These are phyloP conservation scores for Cherax quadricarinatus DNA, from an alignment of 1,140 invertebrate genomes.

Conservation along the genomic window DNA sequence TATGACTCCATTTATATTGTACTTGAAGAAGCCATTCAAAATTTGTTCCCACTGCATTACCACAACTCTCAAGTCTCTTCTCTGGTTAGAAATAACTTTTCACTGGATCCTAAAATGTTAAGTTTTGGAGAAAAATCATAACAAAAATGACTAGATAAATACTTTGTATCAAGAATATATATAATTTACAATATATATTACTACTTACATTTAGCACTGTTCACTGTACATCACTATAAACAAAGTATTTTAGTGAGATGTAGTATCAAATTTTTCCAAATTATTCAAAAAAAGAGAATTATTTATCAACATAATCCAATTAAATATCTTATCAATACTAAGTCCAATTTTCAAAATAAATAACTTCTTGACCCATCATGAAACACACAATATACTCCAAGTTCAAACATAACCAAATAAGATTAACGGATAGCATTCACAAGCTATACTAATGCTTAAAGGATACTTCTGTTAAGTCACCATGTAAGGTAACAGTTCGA, in stretches of 20 bases:
- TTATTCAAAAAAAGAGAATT: background rate
- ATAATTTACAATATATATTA: too few species aligned
- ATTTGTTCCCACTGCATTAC: too few species aligned
- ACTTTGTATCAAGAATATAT: background rate
- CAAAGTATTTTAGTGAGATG: background rate
- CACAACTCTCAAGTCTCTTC: too few species aligned
- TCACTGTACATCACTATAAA: background rate
- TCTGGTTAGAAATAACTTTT: too few species aligned
- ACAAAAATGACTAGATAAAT: slow-evolving; percentile 5
- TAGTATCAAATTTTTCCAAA: background rate
- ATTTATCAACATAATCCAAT: background rate
- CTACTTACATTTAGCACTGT: too few species aligned
- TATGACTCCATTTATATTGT: too few species aligned
- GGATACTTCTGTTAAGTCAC: slow-evolving; percentile 47
- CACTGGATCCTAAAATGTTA: too few species aligned
- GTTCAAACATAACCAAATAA: too few species aligned
- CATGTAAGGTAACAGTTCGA: slow-evolving; percentile 85
- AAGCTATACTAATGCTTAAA: slow-evolving; percentile 60
- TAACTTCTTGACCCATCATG: background rate
- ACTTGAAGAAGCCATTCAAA: too few species aligned
- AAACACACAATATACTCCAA: background rate
- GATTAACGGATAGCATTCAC: background rate
- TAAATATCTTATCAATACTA: background rate
- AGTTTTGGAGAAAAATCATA: background rate
- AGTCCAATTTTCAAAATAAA: background rate